Percentiles rank a stretch among this genome's conserved stretches.
phyloP scores from a whole-genome alignment of 2,113 vertebrate species.

The Ahaetulla prasina region DNA sequence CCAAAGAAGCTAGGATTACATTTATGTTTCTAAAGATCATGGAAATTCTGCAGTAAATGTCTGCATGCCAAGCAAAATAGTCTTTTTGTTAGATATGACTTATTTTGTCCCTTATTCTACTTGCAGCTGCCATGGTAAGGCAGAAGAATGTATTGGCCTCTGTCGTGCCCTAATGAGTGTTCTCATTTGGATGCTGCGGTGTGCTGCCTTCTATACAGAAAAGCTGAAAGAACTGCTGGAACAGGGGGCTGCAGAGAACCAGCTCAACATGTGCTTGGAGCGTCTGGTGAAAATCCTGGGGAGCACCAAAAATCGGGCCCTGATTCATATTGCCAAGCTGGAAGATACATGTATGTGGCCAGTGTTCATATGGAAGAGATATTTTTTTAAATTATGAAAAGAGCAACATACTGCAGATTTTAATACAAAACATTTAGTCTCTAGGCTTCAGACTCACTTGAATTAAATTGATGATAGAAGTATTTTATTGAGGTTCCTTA shows the following conservation, averaged over 20 bases:
- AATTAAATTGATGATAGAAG: neutral
- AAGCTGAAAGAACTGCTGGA: conserved; percentile 77
- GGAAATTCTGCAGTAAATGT: neutral
- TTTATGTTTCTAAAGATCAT: neutral
- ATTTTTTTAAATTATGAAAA: neutral
- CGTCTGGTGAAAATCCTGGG: conserved; percentile 78
- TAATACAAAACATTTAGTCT: neutral
- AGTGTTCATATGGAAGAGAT: neutral
- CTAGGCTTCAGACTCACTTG: neutral
- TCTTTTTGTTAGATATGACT: neutral
- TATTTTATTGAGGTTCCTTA: neutral
- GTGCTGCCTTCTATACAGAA: conserved; percentile 83
- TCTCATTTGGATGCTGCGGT: conserved; percentile 90
- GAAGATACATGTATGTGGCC: conserved; percentile 84
- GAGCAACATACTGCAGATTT: neutral
- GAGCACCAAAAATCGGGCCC: conserved; percentile 89
- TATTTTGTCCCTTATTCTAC: neutral
- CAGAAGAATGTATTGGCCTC: conserved; percentile 92
- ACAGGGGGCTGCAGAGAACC: conserved; percentile 69
- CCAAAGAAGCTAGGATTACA: neutral
- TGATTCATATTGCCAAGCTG: conserved; percentile 91
- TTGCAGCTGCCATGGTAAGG: conserved; percentile 90
- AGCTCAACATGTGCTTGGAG: conserved; percentile 84
- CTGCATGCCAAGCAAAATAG: neutral
- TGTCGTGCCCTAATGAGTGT: conserved; percentile 87